Conservation (phyloP, 2,888 invertebrate species). For the Nasonovia ribisnigri region DNA sequence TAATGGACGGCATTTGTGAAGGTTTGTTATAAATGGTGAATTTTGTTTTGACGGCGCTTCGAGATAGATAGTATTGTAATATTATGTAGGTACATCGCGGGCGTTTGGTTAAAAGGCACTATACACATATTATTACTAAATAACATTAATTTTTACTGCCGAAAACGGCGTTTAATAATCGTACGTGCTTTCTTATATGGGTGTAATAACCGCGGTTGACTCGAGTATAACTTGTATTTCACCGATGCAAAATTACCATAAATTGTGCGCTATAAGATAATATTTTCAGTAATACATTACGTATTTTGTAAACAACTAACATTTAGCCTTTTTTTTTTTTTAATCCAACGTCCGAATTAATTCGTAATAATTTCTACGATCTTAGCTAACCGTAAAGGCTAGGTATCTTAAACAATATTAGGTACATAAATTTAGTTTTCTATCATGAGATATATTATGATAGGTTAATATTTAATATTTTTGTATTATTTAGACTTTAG, state of each 20-base stretch:
- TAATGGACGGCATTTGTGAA: constrained; percentile 49
- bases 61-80: background rate
- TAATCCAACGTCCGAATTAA: too few relatives aligned
- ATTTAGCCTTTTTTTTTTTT: too few relatives aligned
- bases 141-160: background rate
- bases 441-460: background rate
- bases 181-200: background rate
- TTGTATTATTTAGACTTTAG: background rate
- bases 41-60: background rate
- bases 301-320: too few relatives aligned
- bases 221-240: too few relatives aligned
- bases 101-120: background rate
- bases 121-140: background rate
- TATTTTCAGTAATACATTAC: background rate
- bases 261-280: too few relatives aligned
- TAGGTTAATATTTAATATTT: background rate
- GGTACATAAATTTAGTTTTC: too few relatives aligned
- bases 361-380: too few relatives aligned
- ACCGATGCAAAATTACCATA: too few relatives aligned
- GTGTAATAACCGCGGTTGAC: background rate
- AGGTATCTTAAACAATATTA: background rate
- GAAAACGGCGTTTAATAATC: background rate
- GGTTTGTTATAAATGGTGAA: background rate
- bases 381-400: too few relatives aligned
- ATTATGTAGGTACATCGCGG: background rate